phyloP scores from a whole-genome alignment of 2,797 vertebrate species.

The Diceros bicornis region DNA sequence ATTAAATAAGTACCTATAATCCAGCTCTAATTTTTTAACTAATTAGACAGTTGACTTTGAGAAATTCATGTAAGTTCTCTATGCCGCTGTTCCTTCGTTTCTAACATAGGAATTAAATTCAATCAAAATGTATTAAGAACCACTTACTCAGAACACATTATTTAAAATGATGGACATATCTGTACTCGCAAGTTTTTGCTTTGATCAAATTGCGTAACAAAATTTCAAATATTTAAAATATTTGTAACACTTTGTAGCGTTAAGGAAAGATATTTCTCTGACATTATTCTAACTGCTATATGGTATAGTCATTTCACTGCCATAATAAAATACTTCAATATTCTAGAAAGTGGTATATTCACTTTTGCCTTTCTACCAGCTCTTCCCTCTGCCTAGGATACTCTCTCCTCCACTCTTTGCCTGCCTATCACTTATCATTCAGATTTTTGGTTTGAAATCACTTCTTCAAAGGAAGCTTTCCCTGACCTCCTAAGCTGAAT shows the following conservation, averaged over 20 bases:
- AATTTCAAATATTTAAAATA: slow-evolving; percentile 20
- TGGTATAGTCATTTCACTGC: not conserved
- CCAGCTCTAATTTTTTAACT: not conserved
- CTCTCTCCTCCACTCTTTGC: not conserved
- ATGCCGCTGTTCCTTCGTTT: not conserved
- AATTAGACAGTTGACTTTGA: not conserved
- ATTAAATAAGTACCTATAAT: not conserved
- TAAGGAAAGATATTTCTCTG: not conserved
- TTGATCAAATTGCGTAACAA: not conserved
- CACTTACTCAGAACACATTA: not conserved
- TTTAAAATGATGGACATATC: slow-evolving; percentile 25
- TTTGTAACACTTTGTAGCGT: not conserved
- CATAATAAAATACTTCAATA: not conserved
- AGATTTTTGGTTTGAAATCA: slow-evolving; percentile 1
- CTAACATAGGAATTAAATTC: slow-evolving; percentile 6
- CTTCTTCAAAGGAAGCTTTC: slow-evolving; percentile 41
- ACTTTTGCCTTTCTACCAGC: not conserved
- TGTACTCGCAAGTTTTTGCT: slow-evolving; percentile 7
- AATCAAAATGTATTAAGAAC: not conserved
- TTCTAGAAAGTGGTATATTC: not conserved
- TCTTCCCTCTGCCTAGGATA: not conserved
- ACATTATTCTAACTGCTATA: not conserved
- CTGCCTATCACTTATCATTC: not conserved
- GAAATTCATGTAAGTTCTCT: not conserved
- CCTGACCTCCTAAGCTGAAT: not conserved